phyloP scores from a whole-genome alignment of 53 echinoderm and acorn worm genomes.

The Holothuria leucospilota region DNA sequence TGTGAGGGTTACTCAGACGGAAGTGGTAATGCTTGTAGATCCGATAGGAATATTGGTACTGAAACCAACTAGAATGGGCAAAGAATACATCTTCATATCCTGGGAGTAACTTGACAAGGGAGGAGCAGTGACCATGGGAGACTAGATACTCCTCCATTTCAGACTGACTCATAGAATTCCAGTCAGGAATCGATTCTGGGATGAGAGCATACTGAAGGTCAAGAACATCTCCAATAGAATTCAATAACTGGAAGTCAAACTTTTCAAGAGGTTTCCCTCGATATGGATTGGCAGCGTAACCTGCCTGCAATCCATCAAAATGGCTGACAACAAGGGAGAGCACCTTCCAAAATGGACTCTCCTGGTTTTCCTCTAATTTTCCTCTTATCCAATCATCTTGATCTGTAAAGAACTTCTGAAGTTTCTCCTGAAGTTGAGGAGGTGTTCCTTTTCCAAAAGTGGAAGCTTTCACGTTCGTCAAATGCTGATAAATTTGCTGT shows the following conservation, averaged over 20 bases:
- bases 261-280: background rate
- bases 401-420: slow-evolving; percentile 52
- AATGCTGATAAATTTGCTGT: too few species aligned
- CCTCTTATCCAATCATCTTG: slow-evolving; percentile 80
- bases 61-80: slow-evolving; percentile 88
- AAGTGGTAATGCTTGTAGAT: slow-evolving; percentile 94
- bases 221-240: slow-evolving; percentile 72
- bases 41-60: slow-evolving; percentile 69
- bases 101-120: slow-evolving; percentile 83
- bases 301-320: slow-evolving; percentile 80
- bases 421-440: too few species aligned
- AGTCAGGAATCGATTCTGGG: slow-evolving; percentile 70
- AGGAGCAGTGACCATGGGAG: slow-evolving; percentile 76
- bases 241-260: slow-evolving; percentile 70
- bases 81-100: slow-evolving; percentile 83
- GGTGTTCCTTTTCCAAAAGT: too few species aligned
- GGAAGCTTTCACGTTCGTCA: too few species aligned
- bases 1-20: slow-evolving; percentile 27
- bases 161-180: slow-evolving; percentile 46
- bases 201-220: slow-evolving; percentile 74
- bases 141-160: slow-evolving; percentile 46
- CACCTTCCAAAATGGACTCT: slow-evolving; percentile 78
- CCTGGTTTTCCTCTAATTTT: slow-evolving; percentile 23
- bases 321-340: slow-evolving; percentile 69
- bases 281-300: slow-evolving; percentile 58